Percentiles rank a stretch among this genome's conserved stretches.
Evolutionary conservation across 2,888 invertebrate species (phyloP).

Genomic region (Zhengitettix transpicula): DNA sequence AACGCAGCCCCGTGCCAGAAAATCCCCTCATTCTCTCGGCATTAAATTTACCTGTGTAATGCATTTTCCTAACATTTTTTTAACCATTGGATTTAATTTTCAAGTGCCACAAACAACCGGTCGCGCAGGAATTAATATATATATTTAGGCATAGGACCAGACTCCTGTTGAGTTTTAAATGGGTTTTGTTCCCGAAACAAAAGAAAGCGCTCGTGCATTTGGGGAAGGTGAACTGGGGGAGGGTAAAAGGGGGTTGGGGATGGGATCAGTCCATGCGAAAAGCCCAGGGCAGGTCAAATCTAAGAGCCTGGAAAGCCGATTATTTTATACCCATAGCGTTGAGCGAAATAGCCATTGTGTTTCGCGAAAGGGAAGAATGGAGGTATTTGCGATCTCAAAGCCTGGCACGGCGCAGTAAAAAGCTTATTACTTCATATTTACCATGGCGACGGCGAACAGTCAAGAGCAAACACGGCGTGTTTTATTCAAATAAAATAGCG

Average conservation of each 20-base stretch:
- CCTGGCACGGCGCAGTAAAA: background rate
- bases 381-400: background rate
- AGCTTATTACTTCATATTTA: background rate
- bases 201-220: conserved; percentile 1
- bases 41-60: conserved; percentile 7
- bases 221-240: conserved; percentile 1
- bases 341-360: background rate
- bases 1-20: conserved; percentile 1
- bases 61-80: conserved; percentile 8
- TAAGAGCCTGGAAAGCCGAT: background rate
- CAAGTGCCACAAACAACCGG: conserved; percentile 10
- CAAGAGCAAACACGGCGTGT: background rate
- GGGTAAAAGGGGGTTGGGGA: background rate
- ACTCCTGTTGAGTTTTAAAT: conserved; percentile 6
- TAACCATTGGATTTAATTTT: conserved; percentile 11
- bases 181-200: conserved; percentile 5
- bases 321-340: background rate
- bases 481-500: background rate
- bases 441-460: background rate
- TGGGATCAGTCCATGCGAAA: background rate
- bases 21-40: conserved; percentile 1
- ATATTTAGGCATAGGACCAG: background rate
- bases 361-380: background rate
- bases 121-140: conserved; percentile 2
- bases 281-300: background rate